Evolutionary conservation across 2,113 vertebrate genomes (phyloP), one percentile per base, ranked within the genome.

Genomic region (Chionodraco myersi): DNA sequence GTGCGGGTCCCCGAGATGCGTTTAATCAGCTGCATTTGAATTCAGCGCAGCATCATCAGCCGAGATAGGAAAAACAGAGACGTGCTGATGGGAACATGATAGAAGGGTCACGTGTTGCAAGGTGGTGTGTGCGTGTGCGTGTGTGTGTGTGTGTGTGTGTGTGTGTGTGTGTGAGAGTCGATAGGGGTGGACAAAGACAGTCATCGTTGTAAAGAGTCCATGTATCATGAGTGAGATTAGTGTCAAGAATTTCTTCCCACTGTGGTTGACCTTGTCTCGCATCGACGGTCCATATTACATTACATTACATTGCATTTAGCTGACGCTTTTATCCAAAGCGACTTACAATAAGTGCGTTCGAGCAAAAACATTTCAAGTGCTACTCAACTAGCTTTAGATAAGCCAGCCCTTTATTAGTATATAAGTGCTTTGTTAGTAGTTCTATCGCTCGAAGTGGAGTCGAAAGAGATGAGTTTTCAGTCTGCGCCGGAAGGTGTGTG

Each of bases 241-340:
- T 82, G 85, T 91, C 78, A 86, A 64, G 72, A 83, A 82, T 75
- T n/a, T 82, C 60, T 82, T 82, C 75, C 59, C 69, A 78, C 79
- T 84, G 68, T 72, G 77, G 75, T 47, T 88, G 90, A 90, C 92
- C 91, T 92, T 92, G 90, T 85, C 77, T 70, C 15, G 18, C 65
- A 82, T 53, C 78, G 82, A 82, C 41, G n/a, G 54, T 5, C 44
- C 11, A 10, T 66, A 70, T 80, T 21, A 21, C 21, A 21, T 80
- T 21, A 21, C 21, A 21, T 21, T 21, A 21, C 21, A 21, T 21
- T 21, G 21, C 21, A 1, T 21, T 21, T 21, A 21, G 21, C 21
- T 21, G 21, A 21, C 21, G 21, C 21, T 21, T 21, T 21, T 21
- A 21, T 21, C 21, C 21, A 21, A 21, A 1, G 21, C 21, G 21